These are phyloP conservation scores for Mormyrops attenuatus DNA, from an alignment of 2,797 vertebrate genomes.

Conservation along the genomic window DNA sequence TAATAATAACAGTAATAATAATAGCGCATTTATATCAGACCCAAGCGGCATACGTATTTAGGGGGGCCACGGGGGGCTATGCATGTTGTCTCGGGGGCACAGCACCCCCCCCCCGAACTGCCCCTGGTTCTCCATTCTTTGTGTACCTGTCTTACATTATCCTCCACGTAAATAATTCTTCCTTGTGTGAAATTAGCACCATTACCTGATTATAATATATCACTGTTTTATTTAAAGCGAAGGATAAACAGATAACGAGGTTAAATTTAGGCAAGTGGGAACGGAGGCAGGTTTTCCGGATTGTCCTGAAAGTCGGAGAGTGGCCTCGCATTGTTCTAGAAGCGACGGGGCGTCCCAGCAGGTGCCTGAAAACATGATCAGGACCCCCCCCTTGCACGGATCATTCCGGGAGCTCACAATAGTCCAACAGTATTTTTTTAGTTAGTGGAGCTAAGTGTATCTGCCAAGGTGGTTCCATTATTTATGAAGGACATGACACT, in stretches of 20 bases:
- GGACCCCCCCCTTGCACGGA: neutral
- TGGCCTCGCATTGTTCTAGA: neutral
- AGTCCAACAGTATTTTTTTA: neutral
- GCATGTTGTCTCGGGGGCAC: neutral
- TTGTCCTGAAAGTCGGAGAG: neutral
- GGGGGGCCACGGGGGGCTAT: neutral
- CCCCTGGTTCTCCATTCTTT: neutral
- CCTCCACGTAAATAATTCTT: neutral
- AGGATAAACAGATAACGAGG: neutral
- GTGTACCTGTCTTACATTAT: neutral
- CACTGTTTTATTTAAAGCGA: neutral
- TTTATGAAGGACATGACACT: neutral
- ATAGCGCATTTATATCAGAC: neutral
- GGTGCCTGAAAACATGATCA: neutral
- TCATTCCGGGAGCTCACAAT: neutral
- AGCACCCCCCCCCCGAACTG: neutral
- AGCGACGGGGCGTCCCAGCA: neutral
- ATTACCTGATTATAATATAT: neutral
- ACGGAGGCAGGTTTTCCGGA: neutral
- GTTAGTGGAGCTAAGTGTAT: neutral
- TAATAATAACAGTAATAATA: neutral
- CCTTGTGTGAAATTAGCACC: neutral
- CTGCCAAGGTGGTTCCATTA: neutral
- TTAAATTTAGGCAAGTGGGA: neutral
- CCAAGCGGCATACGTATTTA: neutral